Evolutionary conservation across 2,113 vertebrate species (phyloP), one percentile per base, ranked within the genome.

Genomic region (Pongo pygmaeus): DNA sequence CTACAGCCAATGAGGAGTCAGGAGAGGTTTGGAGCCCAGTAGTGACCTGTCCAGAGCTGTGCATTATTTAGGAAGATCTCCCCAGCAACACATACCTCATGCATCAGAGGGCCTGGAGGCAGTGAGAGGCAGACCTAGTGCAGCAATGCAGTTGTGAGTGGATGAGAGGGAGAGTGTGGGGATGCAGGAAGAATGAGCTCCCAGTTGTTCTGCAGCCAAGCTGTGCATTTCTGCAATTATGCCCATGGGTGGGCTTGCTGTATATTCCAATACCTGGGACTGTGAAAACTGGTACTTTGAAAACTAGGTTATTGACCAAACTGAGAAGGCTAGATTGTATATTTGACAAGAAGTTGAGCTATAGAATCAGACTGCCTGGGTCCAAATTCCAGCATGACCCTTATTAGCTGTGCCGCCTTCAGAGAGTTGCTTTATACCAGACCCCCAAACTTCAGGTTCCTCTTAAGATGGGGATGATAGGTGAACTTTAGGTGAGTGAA

Each of bases 1-100:
- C 52, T 5, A 0, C 6, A 90, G 59, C 88, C 88, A 85, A 0
- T 72, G 95, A 89, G 27, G 43, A 93, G 75, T 91, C 69, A 1
- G 17, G 22, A 86, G 96, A 94, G 89, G 89, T 70, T 89, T 69
- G 30, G 86, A 96, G 93, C 96, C 20, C 40, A 91, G 75, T 43
- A 8, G 46, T 91, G 84, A 85, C 94, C 80, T 0, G 32, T 67
- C 77, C 46, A 50, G 40, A 81, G 67, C 88, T 91, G 77, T 97
- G 81, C 94, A 96, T 98, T 96, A 97, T 98, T 98, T 93, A 97
- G 67, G 77, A 89, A 38, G 27, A 22, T 96, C 95, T 94, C 87
- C 97, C 57, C 0, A n/a, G 94, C 94, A 96, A 78, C 95, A 30
- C 43, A 22, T 22, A 89, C 22, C 70, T 55, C 52, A 38, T 30